Percentiles rank a stretch among this genome's conserved stretches.
Conservation (phyloP, 2,797 vertebrate species). For the Smutsia gigantea region DNA sequence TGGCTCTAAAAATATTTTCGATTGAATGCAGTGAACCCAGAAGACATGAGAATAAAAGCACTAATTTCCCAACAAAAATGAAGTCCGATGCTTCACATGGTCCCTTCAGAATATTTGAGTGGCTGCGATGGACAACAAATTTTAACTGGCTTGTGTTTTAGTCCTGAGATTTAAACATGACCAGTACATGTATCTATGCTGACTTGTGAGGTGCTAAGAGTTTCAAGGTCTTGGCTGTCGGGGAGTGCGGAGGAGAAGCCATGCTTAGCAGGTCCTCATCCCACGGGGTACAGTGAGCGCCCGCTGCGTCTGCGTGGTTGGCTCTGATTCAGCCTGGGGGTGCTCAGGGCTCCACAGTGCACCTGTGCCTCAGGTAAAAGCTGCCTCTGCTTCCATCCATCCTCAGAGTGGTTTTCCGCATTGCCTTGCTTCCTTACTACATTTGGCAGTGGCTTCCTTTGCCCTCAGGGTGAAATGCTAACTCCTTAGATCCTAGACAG, state of each 20-base stretch:
- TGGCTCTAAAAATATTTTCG: not conserved
- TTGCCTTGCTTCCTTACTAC: rapidly evolving
- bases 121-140: not conserved
- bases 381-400: not conserved
- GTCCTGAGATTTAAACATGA: not conserved
- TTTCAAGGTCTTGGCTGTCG: not conserved
- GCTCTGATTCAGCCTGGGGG: not conserved
- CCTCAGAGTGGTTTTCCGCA: not conserved
- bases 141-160: not conserved
- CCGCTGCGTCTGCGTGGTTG: no score
- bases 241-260: not conserved
- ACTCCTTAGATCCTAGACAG: not conserved
- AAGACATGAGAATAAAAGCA: not conserved
- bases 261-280: not conserved
- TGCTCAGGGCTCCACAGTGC: no score
- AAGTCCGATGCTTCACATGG: not conserved
- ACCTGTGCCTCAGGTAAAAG: not conserved
- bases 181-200: not conserved
- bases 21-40: not conserved
- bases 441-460: rapidly evolving
- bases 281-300: no score
- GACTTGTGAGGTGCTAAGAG: not conserved
- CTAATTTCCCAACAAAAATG: not conserved
- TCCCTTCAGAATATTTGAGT: not conserved
- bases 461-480: not conserved